phyloP scores from a whole-genome alignment of 2,797 vertebrate genomes.

The Galagoides demidoff region DNA sequence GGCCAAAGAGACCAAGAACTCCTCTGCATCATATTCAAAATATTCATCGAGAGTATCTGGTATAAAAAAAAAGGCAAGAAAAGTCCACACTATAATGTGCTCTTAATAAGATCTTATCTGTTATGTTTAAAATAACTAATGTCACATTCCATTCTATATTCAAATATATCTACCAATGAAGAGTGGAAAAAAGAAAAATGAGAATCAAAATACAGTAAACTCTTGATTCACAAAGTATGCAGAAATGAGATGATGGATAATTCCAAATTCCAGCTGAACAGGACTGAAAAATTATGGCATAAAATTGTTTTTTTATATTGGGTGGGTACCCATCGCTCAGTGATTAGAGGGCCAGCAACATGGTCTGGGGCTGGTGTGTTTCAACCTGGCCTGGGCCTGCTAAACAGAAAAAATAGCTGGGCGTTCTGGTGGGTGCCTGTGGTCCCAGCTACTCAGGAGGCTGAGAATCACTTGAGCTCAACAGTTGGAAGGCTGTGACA shows the following conservation, averaged over 20 bases:
- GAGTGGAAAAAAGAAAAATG: slow-evolving; percentile 22
- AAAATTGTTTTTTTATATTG: background rate
- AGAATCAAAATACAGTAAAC: background rate
- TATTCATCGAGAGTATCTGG: slow-evolving; percentile 96
- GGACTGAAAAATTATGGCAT: slow-evolving; percentile 32
- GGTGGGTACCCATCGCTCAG: no score
- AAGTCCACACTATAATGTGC: background rate
- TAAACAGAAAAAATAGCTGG: no score
- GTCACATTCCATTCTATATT: background rate
- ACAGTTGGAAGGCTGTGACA: no score
- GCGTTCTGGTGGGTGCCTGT: no score
- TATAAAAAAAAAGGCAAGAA: slow-evolving; percentile 60
- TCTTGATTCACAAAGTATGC: background rate
- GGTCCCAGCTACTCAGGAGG: no score
- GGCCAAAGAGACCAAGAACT: slow-evolving; percentile 97
- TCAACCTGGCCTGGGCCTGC: no score
- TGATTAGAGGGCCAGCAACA: no score
- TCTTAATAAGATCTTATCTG: slow-evolving; percentile 27
- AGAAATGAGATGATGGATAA: background rate
- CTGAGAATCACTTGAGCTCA: no score
- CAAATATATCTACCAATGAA: background rate
- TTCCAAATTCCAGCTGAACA: slow-evolving; percentile 17
- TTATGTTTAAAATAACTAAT: background rate
- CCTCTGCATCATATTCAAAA: slow-evolving; percentile 98
- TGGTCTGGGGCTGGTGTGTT: no score